These are phyloP conservation scores for Ataeniobius toweri DNA, from an alignment of 2,797 vertebrate genomes.

Conservation along the genomic window DNA sequence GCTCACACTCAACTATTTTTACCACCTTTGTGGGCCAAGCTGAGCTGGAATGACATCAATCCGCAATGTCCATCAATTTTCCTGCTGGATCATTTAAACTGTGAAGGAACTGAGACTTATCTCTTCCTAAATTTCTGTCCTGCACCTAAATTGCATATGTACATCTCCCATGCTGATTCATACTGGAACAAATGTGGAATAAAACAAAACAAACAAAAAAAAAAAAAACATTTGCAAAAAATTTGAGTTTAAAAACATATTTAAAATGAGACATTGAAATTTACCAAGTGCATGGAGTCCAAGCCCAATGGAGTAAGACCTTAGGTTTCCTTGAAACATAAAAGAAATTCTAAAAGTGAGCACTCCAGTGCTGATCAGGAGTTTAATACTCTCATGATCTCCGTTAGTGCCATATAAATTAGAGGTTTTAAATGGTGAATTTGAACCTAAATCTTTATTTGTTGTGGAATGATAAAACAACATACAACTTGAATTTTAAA, in stretches of 20 bases:
- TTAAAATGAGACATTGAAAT: not conserved
- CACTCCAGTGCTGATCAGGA: too few species aligned
- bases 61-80: constrained; percentile 46
- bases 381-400: too few species aligned
- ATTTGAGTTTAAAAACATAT: not conserved
- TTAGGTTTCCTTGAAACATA: not conserved
- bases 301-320: not conserved
- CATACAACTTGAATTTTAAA: not conserved
- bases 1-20: constrained; percentile 65
- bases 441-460: not conserved
- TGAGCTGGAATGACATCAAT: constrained; percentile 49
- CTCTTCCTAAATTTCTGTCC: constrained; percentile 42
- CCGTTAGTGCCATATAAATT: not conserved
- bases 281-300: too few species aligned
- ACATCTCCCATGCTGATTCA: constrained; percentile 8
- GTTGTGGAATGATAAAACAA: not conserved
- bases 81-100: constrained; percentile 67
- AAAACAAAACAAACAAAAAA: not conserved
- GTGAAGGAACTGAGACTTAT: constrained; percentile 27
- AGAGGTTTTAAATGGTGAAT: not conserved
- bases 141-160: constrained; percentile 27
- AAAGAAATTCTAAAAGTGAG: not conserved
- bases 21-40: constrained; percentile 29
- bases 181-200: not conserved
- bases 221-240: not conserved